These are phyloP conservation scores for Nothobranchius furzeri DNA, from an alignment of 2,113 vertebrate species.

Conservation along the genomic window DNA sequence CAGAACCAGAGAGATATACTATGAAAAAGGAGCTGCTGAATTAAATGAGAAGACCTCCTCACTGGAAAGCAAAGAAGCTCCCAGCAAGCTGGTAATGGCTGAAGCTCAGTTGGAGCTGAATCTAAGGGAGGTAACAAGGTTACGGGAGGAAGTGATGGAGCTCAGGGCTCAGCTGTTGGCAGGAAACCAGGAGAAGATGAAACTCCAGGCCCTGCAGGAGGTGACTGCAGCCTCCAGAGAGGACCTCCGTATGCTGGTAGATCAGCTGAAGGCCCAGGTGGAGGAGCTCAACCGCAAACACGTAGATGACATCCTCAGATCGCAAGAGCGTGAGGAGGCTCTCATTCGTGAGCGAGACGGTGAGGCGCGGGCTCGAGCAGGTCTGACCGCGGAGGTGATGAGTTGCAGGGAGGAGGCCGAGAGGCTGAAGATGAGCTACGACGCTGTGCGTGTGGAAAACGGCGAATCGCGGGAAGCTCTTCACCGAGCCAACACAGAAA, in stretches of 20 bases:
- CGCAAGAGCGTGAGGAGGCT: conserved; percentile 78
- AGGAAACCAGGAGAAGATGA: conserved; percentile 77
- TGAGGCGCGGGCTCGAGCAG: conserved; percentile 61
- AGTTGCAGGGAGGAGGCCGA: conserved; percentile 79
- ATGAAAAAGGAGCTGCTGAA: conserved; percentile 77
- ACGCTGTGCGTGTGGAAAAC: conserved; percentile 78
- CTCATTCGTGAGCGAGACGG: conserved; percentile 73
- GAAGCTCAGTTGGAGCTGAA: conserved; percentile 84
- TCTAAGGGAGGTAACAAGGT: conserved; percentile 77
- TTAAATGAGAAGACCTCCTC: conserved; percentile 70
- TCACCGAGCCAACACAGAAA: conserved; percentile 86
- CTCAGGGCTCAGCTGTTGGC: conserved; percentile 81
- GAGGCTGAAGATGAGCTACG: conserved; percentile 69
- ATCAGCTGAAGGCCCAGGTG: conserved; percentile 87
- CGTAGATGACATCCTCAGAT: conserved; percentile 83
- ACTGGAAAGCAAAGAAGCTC: conserved; percentile 64
- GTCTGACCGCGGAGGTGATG: conserved; percentile 73
- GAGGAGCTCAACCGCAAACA: conserved; percentile 86
- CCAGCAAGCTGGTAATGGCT: conserved; percentile 72
- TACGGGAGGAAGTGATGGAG: conserved; percentile 79
- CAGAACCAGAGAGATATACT: conserved; percentile 58
- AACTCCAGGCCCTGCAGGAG: conserved; percentile 80
- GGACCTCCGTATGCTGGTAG: conserved; percentile 80
- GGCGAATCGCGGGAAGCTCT: conserved; percentile 85
- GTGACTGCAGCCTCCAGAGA: conserved; percentile 73